phyloP scores from a whole-genome alignment of 2,797 vertebrate genomes.

The Neoniphon sammara region DNA sequence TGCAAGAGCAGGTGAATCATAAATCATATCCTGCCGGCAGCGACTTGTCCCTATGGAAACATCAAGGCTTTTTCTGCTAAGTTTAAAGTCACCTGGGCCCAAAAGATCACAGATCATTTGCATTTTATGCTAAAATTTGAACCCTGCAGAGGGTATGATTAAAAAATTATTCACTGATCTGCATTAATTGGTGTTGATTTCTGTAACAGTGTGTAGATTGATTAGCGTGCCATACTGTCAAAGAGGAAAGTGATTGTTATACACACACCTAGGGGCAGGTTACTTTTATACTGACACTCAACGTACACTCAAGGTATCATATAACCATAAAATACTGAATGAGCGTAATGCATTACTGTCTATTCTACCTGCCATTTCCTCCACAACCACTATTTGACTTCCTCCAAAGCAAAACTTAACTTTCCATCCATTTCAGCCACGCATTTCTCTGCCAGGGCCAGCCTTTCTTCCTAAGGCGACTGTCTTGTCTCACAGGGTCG shows the following conservation, averaged over 20 bases:
- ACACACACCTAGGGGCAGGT: background rate
- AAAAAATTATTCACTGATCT: slow-evolving; percentile 23
- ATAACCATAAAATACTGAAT: background rate
- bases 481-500: background rate
- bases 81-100: slow-evolving; percentile 9
- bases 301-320: background rate
- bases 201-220: slow-evolving; percentile 13
- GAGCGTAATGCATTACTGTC: background rate
- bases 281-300: background rate
- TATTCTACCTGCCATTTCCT: background rate
- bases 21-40: slow-evolving; percentile 3
- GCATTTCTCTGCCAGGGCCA: background rate
- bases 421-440: background rate
- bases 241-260: background rate
- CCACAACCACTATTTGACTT: background rate
- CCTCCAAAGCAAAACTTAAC: background rate
- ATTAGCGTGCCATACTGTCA: background rate
- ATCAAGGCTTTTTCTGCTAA: background rate
- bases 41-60: slow-evolving; percentile 1
- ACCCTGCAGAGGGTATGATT: background rate
- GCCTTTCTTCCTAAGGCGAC: background rate
- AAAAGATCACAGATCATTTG: slow-evolving; percentile 24
- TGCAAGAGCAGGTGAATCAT: slow-evolving; percentile 29
- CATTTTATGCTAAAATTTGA: slow-evolving; percentile 12
- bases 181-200: slow-evolving; percentile 31